Evolutionary conservation across 23 tunicate species (phyloP).

Genomic region (Trididemnum nubilum): DNA sequence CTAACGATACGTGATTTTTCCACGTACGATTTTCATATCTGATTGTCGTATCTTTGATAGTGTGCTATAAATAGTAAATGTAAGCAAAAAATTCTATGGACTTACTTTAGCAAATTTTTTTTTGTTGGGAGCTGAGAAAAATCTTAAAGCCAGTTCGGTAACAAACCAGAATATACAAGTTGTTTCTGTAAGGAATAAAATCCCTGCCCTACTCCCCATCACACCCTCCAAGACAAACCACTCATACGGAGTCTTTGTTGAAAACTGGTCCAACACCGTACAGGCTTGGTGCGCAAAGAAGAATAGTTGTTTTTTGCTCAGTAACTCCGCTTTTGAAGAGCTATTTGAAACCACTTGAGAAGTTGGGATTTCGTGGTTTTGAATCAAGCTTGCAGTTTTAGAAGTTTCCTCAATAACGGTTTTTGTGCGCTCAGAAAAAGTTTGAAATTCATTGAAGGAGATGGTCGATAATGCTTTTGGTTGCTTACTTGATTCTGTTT

Average conservation of each 20-base stretch:
- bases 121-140: slow-evolving; percentile 67
- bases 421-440: neutral
- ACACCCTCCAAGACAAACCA: slow-evolving; percentile 81
- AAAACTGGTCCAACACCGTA: slow-evolving; percentile 39
- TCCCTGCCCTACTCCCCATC: slow-evolving; percentile 77
- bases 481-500: too few species aligned
- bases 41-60: too few species aligned
- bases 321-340: too few species aligned
- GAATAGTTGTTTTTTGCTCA: slow-evolving; percentile 3
- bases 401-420: neutral
- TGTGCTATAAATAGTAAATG: too few species aligned
- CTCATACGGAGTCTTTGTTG: slow-evolving; percentile 49
- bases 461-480: neutral
- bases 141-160: slow-evolving; percentile 76
- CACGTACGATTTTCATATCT: too few species aligned
- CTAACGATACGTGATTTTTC: too few species aligned
- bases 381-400: neutral
- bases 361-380: neutral
- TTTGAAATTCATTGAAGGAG: neutral
- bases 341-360: neutral
- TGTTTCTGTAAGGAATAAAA: slow-evolving; percentile 84
- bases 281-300: slow-evolving; percentile 42
- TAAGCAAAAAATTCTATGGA: too few species aligned
- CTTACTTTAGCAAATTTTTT: slow-evolving; percentile 71
- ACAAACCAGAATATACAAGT: slow-evolving; percentile 97